Conservation (phyloP, 2,797 vertebrate species). For the Ptychobarbus kaznakovi region DNA sequence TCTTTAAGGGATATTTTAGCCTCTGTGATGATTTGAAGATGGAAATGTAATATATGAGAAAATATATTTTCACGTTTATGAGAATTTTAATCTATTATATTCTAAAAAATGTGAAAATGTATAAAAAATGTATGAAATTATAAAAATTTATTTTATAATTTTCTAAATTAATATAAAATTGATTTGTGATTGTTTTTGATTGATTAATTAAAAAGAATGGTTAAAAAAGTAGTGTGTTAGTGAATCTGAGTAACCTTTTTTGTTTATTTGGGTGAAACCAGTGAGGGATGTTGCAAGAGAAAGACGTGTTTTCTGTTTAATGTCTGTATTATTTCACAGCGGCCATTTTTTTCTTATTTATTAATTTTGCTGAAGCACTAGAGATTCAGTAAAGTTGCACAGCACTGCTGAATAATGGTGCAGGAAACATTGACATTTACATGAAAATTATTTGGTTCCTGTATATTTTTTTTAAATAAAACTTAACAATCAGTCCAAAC, state of each 20-base stretch:
- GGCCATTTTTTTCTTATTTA: not conserved
- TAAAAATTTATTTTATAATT: too few species aligned
- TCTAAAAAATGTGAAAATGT: too few species aligned
- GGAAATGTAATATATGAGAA: not conserved
- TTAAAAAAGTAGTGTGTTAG: too few species aligned
- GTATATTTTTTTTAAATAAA: not conserved
- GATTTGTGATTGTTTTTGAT: too few species aligned
- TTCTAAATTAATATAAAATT: too few species aligned
- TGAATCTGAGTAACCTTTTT: too few species aligned
- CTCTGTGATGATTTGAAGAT: not conserved
- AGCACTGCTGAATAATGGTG: conserved; percentile 10
- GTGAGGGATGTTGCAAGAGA: not conserved
- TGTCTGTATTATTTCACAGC: not conserved
- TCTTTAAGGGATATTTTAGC: conserved; percentile 11
- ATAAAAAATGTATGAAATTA: too few species aligned
- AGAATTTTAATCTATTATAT: too few species aligned
- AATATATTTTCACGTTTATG: too few species aligned
- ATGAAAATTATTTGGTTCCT: not conserved
- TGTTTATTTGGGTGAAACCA: too few species aligned
- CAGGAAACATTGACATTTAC: conserved; percentile 3
- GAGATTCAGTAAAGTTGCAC: not conserved
- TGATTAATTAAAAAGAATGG: too few species aligned
- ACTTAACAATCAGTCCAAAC: not conserved
- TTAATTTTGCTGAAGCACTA: not conserved
- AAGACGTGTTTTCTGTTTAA: not conserved